phyloP scores from a whole-genome alignment of 1,140 invertebrate species.

The Drosophila paulistorum region DNA sequence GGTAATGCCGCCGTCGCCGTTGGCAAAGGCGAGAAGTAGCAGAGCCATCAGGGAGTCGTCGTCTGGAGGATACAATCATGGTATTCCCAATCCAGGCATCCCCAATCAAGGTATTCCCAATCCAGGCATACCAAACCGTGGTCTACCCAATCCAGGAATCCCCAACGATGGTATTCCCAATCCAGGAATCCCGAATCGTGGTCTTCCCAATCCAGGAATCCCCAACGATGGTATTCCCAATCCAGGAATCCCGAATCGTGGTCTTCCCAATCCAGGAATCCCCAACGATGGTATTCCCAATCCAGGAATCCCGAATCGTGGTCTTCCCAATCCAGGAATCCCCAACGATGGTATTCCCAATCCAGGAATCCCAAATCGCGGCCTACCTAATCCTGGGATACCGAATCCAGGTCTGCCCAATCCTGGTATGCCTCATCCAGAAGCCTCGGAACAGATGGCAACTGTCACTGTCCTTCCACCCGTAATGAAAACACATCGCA shows the following conservation, averaged over 20 bases:
- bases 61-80: conserved; percentile 30
- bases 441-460: conserved; percentile 36
- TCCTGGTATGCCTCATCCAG: conserved; percentile 18
- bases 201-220: conserved; percentile 27
- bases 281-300: conserved; percentile 26
- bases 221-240: conserved; percentile 26
- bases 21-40: conserved; percentile 35
- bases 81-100: conserved; percentile 37
- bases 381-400: conserved; percentile 34
- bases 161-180: conserved; percentile 42
- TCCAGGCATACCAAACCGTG: conserved; percentile 28
- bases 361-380: conserved; percentile 12
- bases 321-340: conserved; percentile 29
- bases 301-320: conserved; percentile 23
- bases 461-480: conserved; percentile 27
- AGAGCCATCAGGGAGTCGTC: conserved; percentile 36
- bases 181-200: conserved; percentile 24
- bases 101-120: conserved; percentile 41
- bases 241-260: conserved; percentile 24
- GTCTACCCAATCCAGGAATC: conserved; percentile 34
- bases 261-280: conserved; percentile 27
- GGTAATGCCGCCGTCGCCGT: conserved; percentile 34
- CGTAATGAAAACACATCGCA: conserved; percentile 20
- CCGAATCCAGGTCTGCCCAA: conserved; percentile 34
- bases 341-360: conserved; percentile 26